A percentile compares a stretch with the other conserved stretches of the same genome.
These are phyloP conservation scores for Diploptera punctata DNA, from an alignment of 2,888 invertebrate genomes.

Conservation along the genomic window DNA sequence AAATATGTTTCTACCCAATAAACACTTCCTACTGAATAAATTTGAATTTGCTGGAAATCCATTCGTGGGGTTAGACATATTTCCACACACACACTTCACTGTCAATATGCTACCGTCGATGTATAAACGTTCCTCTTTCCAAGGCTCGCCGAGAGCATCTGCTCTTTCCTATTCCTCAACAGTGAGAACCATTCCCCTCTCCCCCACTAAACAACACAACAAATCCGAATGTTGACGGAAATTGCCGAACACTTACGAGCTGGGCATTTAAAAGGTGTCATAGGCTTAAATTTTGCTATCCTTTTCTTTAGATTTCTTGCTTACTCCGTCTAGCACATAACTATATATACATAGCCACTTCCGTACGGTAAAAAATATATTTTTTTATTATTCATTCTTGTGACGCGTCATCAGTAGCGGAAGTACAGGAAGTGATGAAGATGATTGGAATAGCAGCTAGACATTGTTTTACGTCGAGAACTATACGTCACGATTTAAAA, in stretches of 20 bases:
- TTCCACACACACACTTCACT: not conserved
- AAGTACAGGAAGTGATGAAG: not conserved
- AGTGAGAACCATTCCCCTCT: not conserved
- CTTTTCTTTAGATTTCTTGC: not conserved
- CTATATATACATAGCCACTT: conserved; percentile 18
- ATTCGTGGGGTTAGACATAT: not conserved
- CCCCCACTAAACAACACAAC: not conserved
- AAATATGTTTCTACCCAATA: not conserved
- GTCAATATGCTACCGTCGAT: not conserved
- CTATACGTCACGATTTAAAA: too few species aligned
- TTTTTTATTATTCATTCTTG: conserved; percentile 15
- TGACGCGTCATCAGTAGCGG: conserved; percentile 2
- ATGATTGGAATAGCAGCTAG: conserved; percentile 14
- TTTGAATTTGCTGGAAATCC: not conserved
- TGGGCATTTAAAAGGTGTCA: conserved; percentile 7
- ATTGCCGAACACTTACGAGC: conserved; percentile 1
- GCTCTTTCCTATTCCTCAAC: not conserved
- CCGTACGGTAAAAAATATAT: not conserved
- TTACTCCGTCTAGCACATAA: not conserved
- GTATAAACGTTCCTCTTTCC: not conserved
- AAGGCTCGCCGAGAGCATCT: conserved; percentile 27
- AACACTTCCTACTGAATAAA: not conserved
- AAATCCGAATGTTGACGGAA: conserved; percentile 2
- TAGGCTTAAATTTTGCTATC: not conserved
- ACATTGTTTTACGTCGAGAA: too few species aligned